Base-by-base conservation (phyloP, 2,113 vertebrate species). In the Notarius quadriscutis region DNA sequence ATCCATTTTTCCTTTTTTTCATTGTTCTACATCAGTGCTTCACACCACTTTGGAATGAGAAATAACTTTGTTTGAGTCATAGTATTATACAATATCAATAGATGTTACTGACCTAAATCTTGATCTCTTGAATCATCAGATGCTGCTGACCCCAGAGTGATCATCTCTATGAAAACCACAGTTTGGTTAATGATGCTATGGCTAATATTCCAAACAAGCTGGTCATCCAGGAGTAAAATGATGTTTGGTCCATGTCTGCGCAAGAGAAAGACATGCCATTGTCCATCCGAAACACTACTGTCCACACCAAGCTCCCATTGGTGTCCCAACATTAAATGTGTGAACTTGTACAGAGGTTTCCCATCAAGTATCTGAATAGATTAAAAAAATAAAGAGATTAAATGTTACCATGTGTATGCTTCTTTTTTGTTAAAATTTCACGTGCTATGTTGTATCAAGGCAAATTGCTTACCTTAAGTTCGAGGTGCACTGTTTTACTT, bases 211-310 rank as follows among this genome's bases (percentile, higher is more conserved):
- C 93, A 72, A 17, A 91, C 85, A 41, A 55, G 80, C 57, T 90
- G 82, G 12, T 89, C 89, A 86, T 95, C 94, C 74, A 95, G 84
- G 34, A 88, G 9, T n/a, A 96, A n/a, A 50, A 88, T n/a, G 14
- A 67, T 90, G 27, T 86, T 81, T 1, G 86, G 78, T 63, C 88
- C 90, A 15, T 80, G 58, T 80, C 75, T 92, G 62, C 81, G 77
- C 82, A 95, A 72, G 4, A 92, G 88, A 58, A 95, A 86, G 72
- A 93, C 81, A 83, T 95, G 95, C 95, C 95, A 96, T 18, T 71
- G 57, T 1, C 94, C 94, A 22, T 95, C 94, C 72, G 93, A 89
- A 12, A 96, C 90, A 0, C 41, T 20, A 62, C 58, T 50, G 17
- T 93, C 92, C 57, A 90, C 72, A 9, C 80, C 88, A 25, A 93